A percentile compares a stretch with the other conserved stretches of the same genome.
These are phyloP conservation scores for Palythoa caribaeorum DNA, from an alignment of 92 coral and sea anemone species.

Conservation along the genomic window DNA sequence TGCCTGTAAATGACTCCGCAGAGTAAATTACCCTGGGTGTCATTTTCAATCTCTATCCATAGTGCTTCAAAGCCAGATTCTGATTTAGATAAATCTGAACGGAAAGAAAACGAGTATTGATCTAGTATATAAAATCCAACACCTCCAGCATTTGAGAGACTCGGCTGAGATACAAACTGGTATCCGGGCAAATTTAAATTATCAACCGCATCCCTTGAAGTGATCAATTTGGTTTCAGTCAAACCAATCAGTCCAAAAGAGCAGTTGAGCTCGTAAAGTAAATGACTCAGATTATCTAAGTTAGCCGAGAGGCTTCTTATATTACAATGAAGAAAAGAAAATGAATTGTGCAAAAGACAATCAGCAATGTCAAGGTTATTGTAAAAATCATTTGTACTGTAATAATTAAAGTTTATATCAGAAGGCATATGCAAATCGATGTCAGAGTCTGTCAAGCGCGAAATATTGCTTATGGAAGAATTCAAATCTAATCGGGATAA, in stretches of 20 bases:
- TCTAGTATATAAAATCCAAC: neutral
- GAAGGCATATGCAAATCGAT: conserved; percentile 56
- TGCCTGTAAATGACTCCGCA: too few species aligned
- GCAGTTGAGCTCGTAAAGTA: conserved; percentile 59
- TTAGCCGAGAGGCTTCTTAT: conserved; percentile 48
- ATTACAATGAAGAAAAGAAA: conserved; percentile 45
- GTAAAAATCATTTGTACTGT: conserved; percentile 66
- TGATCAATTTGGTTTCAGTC: conserved; percentile 56
- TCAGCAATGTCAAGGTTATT: conserved; percentile 50
- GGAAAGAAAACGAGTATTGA: neutral
- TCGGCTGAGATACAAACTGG: neutral
- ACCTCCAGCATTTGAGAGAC: neutral
- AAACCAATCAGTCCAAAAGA: conserved; percentile 66
- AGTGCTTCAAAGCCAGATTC: neutral
- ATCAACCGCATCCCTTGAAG: conserved; percentile 34
- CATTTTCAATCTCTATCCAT: neutral
- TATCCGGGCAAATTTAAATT: conserved; percentile 33
- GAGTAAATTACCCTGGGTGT: neutral
- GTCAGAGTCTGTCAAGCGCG: conserved; percentile 57
- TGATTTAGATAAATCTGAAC: neutral
- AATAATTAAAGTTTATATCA: conserved; percentile 56
- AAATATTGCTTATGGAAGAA: conserved; percentile 60
- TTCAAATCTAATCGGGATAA: conserved; percentile 65
- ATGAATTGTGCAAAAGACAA: conserved; percentile 45
- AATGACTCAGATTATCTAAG: conserved; percentile 55